Base-by-base conservation (phyloP, 2,888 invertebrate genomes). In the Lasioglossum zephyrum region DNA sequence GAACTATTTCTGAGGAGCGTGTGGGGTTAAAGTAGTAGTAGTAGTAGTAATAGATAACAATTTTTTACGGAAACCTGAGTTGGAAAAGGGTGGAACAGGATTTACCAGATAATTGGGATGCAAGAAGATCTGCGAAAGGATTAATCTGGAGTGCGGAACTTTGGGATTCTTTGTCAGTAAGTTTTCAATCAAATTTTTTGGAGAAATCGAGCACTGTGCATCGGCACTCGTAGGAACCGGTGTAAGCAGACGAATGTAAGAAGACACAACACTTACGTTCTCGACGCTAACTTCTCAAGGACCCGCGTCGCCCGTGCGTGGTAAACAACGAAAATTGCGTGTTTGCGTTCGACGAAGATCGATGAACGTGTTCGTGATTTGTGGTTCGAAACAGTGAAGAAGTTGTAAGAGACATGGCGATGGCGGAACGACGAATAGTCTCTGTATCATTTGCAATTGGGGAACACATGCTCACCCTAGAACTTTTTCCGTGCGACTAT, bases 391-490 rank as follows among this genome's bases (percentile, higher is more conserved):
- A n/a, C 8, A 4, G 9, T 57, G n/a, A 36, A 36, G 22, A 57
- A 57, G 9, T 57, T 8, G 53, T 3, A 8, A 8, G 22, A 53
- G 22, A 53, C 8, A 53, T 53, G 22, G 1, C 22, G 53, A 53
- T 9, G 53, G 8, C 22, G 3, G 53, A 3, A 3, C 22, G 22
- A 9, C 22, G 22, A 22, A 39, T 2, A 8, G 53, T 8, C 22
- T 22, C 49, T 53, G 8, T n/a, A 57, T n/a, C 57, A n/a, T 57
- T n/a, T 2, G n/a, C 8, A 57, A n/a, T 57, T 57, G n/a, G 22
- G 4, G n/a, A n/a, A 81, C 73, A 57, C 73, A 81, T 60, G 49
- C 86, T 86, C 86, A 86, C 86, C 86, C 76, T 70, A 79, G 77
- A 73, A 76, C 69, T 86, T 81, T 86, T 72, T 86, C 75, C 41